Percentiles rank a stretch among this genome's conserved stretches.
These are phyloP conservation scores for Dolichallabes microphthalmus DNA, from an alignment of 2,113 vertebrate species.

Conservation along the genomic window DNA sequence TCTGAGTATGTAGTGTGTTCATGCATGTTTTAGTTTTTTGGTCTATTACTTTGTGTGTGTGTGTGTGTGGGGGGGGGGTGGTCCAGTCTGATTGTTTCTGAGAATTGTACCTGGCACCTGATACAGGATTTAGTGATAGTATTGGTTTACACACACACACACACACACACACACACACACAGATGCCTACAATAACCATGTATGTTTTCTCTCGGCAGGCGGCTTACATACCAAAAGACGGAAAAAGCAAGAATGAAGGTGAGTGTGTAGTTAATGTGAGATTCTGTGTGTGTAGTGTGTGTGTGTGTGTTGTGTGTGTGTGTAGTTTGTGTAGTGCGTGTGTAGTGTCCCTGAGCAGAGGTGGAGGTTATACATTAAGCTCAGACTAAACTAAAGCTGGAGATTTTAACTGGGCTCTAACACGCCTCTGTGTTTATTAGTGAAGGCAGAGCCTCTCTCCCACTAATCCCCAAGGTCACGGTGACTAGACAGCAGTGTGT, in stretches of 20 bases:
- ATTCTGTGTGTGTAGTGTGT: not conserved
- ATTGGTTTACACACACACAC: not conserved
- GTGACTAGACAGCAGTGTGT: conserved; percentile 12
- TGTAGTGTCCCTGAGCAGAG: not conserved
- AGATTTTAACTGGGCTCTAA: not conserved
- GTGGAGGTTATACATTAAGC: not conserved
- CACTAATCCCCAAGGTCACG: conserved; percentile 53
- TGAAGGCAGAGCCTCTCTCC: conserved; percentile 14
- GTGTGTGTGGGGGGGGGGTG: not conserved
- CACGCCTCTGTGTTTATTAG: conserved; percentile 48
- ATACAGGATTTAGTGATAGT: not conserved
- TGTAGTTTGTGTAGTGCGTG: not conserved
- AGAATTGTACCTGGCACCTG: too few relatives aligned
- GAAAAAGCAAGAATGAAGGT: conserved; percentile 71
- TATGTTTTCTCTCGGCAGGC: conserved; percentile 57
- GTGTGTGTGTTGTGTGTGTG: not conserved
- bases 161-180: not conserved
- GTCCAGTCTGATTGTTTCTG: too few relatives aligned
- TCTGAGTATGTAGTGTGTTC: not conserved
- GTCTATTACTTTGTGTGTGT: not conserved
- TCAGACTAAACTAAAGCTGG: not conserved
- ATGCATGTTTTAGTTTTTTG: not conserved
- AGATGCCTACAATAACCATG: not conserved
- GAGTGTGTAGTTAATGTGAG: conserved; percentile 41
- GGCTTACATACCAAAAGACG: conserved; percentile 67